These are phyloP conservation scores for Dromaius novaehollandiae DNA, from an alignment of 2,113 vertebrate genomes.

Conservation along the genomic window DNA sequence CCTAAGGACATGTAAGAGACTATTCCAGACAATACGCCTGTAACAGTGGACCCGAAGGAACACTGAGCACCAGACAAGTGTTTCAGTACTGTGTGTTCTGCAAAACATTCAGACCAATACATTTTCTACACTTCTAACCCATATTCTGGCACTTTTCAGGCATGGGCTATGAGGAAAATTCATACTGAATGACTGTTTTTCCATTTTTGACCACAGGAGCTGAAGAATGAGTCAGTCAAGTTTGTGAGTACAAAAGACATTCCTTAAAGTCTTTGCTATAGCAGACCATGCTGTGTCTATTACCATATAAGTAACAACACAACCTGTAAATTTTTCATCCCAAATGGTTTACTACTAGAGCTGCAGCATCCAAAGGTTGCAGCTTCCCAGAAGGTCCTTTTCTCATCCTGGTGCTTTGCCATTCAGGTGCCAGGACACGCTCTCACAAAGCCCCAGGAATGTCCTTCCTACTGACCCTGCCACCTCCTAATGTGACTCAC, in stretches of 20 bases:
- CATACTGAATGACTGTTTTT: not conserved
- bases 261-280: not conserved
- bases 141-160: not conserved
- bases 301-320: not conserved
- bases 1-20: not conserved
- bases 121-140: not conserved
- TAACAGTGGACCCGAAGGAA: too few species aligned
- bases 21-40: not conserved
- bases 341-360: not conserved
- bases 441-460: not conserved
- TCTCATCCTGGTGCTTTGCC: not conserved
- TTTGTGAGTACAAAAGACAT: not conserved
- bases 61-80: too few species aligned
- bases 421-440: not conserved
- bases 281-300: not conserved
- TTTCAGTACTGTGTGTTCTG: too few species aligned
- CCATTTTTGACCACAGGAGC: not conserved
- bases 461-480: not conserved
- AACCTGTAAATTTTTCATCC: not conserved
- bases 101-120: too few species aligned
- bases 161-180: not conserved
- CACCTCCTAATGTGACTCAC: not conserved
- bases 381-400: not conserved
- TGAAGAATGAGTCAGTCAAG: not conserved
- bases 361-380: not conserved